phyloP scores from a whole-genome alignment of 2,113 vertebrate genomes.

The Cygnus buccinator region DNA sequence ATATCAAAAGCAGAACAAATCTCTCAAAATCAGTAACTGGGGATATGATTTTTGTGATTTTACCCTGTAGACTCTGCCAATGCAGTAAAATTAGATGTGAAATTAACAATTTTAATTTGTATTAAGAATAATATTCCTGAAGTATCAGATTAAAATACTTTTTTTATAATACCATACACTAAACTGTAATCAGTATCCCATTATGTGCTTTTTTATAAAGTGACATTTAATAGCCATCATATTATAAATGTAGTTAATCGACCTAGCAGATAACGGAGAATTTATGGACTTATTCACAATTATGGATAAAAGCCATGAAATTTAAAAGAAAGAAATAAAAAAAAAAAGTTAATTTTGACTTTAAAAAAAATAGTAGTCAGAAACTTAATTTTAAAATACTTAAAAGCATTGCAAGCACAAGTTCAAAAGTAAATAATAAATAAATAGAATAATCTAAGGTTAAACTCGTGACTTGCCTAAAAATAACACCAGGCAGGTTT shows the following conservation, averaged over 20 bases:
- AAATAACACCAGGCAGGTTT: background rate
- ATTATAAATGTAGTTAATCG: background rate
- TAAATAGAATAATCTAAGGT: background rate
- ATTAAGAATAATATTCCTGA: background rate
- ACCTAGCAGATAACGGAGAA: background rate
- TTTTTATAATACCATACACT: background rate
- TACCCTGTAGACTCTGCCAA: background rate
- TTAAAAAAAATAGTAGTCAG: background rate
- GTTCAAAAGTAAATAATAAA: slow-evolving; percentile 5
- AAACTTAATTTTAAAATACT: slow-evolving; percentile 1
- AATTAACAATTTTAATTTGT: background rate
- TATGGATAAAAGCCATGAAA: background rate
- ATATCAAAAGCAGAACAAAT: background rate
- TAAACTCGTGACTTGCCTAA: background rate
- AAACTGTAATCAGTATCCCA: background rate
- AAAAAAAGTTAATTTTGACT: background rate
- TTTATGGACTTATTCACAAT: background rate
- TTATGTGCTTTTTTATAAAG: background rate
- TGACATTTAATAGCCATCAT: background rate
- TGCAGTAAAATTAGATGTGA: background rate
- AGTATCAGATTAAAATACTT: background rate
- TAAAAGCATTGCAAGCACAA: slow-evolving; percentile 2
- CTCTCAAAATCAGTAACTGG: background rate
- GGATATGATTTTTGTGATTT: background rate
- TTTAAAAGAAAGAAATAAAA: background rate